Percentiles rank a stretch among this genome's conserved stretches.
These are phyloP conservation scores for Cossypha niveicapilla DNA, from an alignment of 2,797 vertebrate genomes.

Conservation along the genomic window DNA sequence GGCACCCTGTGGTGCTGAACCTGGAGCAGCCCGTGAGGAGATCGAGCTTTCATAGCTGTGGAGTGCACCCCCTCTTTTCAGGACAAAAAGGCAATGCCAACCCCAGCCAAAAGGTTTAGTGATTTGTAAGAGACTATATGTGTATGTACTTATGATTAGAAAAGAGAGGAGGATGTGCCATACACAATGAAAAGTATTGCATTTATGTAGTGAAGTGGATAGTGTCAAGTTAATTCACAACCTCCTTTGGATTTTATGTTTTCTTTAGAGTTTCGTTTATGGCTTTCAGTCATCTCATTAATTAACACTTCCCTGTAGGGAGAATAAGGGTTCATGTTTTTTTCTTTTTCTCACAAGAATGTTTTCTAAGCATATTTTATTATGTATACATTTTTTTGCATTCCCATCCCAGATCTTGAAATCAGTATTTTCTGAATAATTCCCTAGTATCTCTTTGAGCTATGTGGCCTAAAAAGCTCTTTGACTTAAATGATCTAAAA, in stretches of 20 bases:
- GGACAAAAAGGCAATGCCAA: neutral
- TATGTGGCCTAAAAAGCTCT: neutral
- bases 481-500: neutral
- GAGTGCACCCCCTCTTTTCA: neutral
- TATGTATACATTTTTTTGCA: neutral
- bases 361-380: neutral
- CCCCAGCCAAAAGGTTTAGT: neutral
- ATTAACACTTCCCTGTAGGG: neutral
- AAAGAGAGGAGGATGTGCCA: neutral
- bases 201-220: neutral
- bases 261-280: neutral
- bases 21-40: neutral
- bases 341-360: neutral
- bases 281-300: neutral
- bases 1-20: accelerated
- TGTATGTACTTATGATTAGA: neutral
- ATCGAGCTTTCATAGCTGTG: neutral
- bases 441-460: neutral
- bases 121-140: accelerated
- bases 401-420: neutral
- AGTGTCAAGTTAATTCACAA: neutral
- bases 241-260: neutral
- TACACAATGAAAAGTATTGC: neutral
- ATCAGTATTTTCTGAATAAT: slow-evolving; percentile 11
- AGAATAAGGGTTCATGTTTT: neutral